Conservation (phyloP, 2,797 vertebrate genomes). For the Hypotaenidia okinawae region DNA sequence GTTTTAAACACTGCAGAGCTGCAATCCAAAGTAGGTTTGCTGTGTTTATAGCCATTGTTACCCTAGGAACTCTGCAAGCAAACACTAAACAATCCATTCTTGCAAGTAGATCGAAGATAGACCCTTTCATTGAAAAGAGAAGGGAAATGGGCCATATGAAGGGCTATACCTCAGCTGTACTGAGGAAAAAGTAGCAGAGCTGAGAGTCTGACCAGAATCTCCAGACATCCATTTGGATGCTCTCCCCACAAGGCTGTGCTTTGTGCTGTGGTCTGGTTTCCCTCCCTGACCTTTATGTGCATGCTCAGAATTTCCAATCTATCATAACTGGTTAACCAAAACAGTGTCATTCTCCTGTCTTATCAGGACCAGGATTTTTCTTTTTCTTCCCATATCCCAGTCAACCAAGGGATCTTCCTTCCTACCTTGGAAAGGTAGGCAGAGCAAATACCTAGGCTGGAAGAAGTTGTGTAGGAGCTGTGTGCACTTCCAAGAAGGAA, state of each 20-base stretch:
- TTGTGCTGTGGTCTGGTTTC: neutral
- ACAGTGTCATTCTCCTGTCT: neutral
- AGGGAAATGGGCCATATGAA: neutral
- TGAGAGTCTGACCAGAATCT: neutral
- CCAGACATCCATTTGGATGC: neutral
- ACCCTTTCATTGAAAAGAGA: neutral
- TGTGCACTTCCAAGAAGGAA: neutral
- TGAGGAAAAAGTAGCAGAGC: neutral
- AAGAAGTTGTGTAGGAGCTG: neutral
- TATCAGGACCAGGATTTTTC: neutral
- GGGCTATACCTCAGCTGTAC: neutral
- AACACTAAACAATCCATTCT: neutral
- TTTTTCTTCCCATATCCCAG: neutral
- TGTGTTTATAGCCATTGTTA: constrained; percentile 12
- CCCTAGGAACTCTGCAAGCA: neutral
- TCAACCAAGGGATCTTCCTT: neutral
- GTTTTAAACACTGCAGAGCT: neutral
- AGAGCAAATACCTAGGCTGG: neutral
- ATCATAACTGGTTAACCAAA: accelerated
- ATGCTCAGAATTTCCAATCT: neutral
- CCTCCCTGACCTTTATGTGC: neutral
- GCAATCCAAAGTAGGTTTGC: neutral
- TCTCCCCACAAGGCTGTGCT: neutral
- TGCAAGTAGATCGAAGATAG: neutral
- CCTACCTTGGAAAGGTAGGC: neutral